Base-by-base conservation (phyloP, 2,888 invertebrate species). In the Xestia ashworthii region DNA sequence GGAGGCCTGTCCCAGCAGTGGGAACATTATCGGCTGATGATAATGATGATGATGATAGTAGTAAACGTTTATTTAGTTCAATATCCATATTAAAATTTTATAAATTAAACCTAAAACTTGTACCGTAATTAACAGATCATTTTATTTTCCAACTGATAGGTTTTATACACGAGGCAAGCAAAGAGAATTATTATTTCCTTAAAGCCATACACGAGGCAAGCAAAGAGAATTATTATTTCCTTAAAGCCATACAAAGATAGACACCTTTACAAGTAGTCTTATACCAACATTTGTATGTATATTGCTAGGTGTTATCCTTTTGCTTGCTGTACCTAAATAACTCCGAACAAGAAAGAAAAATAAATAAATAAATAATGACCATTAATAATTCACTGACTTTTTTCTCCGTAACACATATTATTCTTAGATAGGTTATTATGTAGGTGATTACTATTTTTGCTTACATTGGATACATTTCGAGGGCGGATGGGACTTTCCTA, bases 201-300 rank as follows among this genome's bases (percentile, higher is more conserved):
- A 58, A 16, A 53, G 25, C 25, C n/a, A 32, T 68, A 64, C 38
- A 71, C n/a, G n/a, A n/a, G n/a, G n/a, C n/a, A n/a, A n/a, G n/a
- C n/a, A 53, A 83, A 83, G 46, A 6, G 22, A 65, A 3, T 25
- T 72, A 78, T 78, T 65, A 65, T 78, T 73, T 81, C 48, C n/a
- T 14, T 70, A 58, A 16, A 53, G 25, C 25, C n/a, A 32, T 68
- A 64, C 38, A 71, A 67, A 64, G 62, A 32, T 25, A 58, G 55
- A 46, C 41, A 50, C 48, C 32, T 41, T 69, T 53, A 65, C 41
- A 69, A 41, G 22, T 55, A 69, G 12, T 75, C 44, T 16, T 19
- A 46, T 53, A 48, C 5, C 19, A 32, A 58, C 19, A 5, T 44
- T 1, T 41, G 44, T 44, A 44, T 32, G 8, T 46, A 14, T 58